These are phyloP conservation scores for Lophura nycthemera DNA, from an alignment of 2,113 vertebrate species.

Conservation along the genomic window DNA sequence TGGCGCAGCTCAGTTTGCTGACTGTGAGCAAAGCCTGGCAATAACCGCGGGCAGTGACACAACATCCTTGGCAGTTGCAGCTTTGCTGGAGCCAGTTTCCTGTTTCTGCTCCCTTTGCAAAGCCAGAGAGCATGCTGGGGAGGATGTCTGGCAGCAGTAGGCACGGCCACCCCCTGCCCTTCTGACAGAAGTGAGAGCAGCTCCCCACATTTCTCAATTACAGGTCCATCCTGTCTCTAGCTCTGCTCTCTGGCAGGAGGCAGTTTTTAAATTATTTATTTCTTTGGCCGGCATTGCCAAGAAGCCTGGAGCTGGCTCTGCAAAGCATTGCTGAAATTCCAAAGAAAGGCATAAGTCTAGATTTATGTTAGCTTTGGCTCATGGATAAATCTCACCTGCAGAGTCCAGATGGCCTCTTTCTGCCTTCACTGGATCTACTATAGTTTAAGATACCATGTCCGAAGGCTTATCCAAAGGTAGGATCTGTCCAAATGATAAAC, in stretches of 20 bases:
- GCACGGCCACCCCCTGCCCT: background rate
- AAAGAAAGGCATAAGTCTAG: background rate
- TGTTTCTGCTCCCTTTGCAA: background rate
- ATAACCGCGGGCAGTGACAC: background rate
- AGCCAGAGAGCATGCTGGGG: background rate
- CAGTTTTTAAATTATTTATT: background rate
- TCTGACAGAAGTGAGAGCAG: background rate
- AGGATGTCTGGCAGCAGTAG: background rate
- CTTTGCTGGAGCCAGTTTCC: background rate
- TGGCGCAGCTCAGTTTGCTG: background rate
- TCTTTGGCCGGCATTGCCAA: background rate
- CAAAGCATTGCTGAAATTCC: background rate
- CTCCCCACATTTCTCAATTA: background rate
- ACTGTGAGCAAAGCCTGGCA: background rate
- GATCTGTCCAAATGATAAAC: background rate
- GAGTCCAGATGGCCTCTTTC: background rate
- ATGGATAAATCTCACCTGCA: background rate
- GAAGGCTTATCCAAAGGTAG: background rate
- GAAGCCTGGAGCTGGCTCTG: background rate
- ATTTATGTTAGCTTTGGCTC: background rate
- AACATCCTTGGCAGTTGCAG: background rate
- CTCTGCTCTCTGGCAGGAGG: background rate
- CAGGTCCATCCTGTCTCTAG: background rate
- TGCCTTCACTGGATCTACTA: background rate
- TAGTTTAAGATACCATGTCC: background rate